phyloP scores from a whole-genome alignment of 1,140 invertebrate genomes.

The Oreohelix idahoensis region DNA sequence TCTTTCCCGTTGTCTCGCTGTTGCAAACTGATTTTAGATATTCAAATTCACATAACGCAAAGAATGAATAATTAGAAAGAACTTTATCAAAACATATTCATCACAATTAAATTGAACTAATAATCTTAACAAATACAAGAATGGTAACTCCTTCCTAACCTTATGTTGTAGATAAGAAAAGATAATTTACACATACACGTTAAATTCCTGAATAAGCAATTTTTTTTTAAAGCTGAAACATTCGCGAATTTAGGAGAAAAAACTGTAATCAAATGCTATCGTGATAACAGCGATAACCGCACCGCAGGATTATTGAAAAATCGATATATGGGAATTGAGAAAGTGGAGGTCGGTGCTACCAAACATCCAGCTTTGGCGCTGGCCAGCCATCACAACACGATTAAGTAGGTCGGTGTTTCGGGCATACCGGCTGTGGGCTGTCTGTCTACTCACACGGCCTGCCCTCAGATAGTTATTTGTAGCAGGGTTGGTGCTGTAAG shows the following conservation, averaged over 20 bases:
- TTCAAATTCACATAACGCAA: too few relatives aligned
- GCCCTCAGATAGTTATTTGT: neutral
- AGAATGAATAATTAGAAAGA: too few relatives aligned
- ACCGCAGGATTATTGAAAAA: neutral
- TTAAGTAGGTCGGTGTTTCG: neutral
- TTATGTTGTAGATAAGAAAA: too few relatives aligned
- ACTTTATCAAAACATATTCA: too few relatives aligned
- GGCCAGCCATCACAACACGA: neutral
- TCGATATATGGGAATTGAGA: neutral
- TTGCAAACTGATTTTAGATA: too few relatives aligned
- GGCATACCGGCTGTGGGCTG: neutral
- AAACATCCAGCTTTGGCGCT: neutral
- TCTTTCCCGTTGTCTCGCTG: too few relatives aligned
- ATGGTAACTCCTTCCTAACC: too few relatives aligned
- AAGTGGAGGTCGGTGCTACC: neutral
- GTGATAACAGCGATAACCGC: neutral
- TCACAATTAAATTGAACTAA: too few relatives aligned
- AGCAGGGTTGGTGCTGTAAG: neutral
- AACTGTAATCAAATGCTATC: too few relatives aligned
- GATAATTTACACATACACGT: neutral
- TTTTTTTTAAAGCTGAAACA: neutral
- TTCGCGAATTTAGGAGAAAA: too few relatives aligned
- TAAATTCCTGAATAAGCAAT: neutral
- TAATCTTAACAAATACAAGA: too few relatives aligned
- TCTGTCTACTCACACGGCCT: neutral